Evolutionary conservation across 1,140 invertebrate genomes (phyloP), one percentile per base, ranked within the genome.

Genomic region (Leptoteleia sp.): DNA sequence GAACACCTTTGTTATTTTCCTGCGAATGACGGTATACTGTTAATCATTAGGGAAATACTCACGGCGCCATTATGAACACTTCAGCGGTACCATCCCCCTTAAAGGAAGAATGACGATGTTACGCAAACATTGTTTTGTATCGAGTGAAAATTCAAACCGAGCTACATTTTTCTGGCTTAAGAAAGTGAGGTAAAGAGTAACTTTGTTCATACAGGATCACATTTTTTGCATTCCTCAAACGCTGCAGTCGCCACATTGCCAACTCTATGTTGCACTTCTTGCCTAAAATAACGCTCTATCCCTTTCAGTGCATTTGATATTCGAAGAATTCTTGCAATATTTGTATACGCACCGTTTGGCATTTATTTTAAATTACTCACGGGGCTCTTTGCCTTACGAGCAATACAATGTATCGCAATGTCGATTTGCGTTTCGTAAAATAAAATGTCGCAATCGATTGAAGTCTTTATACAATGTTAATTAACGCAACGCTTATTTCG

Each of bases 1-100:
- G 16, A 64, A 65, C 43, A 79, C 76, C 68, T 79, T 79, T 79
- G 76, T 73, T 73, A 67, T 64, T 68, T 67, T 48, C 27, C 62
- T 62, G 76, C 50, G 40, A 79, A 79, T 79, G 62, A 64, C 55
- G 55, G 62, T 73, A 68, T 71, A 73, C 76, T 50, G 76, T 79
- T 79, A 78, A 72, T 78, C 52, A 72, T 72, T 78, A 67, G 65
- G 22, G 67, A 65, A 71, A 54, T 78, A 65, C 42, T 78, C 40
- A 40, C 19, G n/a, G 12, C 40, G n/a, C 42, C 38, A 78, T 72
- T 68, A 72, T 61, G 9, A 72, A 78, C 67, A 71, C 67, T 67
- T 59, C 42, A 54, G 31, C 16, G 29, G 47, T 62, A 13, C 37
- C 3, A 3, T 38, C 48, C 35, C 73, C 73, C 40, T 71, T 59